Evolutionary conservation across 92 coral and sea anemone species (phyloP), one percentile per base, ranked within the genome.

Genomic region (Anthopleura xanthogrammica): DNA sequence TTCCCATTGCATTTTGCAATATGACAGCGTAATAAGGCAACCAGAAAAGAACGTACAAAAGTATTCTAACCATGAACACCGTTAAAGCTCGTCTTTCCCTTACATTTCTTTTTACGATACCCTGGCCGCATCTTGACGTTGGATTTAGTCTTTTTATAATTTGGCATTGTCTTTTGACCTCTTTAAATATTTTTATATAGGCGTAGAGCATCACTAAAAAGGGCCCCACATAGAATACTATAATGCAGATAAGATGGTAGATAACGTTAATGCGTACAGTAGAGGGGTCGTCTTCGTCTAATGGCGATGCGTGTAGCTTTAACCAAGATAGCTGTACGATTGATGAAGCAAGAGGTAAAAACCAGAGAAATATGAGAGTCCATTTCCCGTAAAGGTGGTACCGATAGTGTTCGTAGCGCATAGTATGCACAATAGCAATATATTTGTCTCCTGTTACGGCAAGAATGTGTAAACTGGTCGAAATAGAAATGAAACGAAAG

Each of bases 391-490:
- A 60, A 29, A 79, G 46, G 9, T 73, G 82, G 48, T 79, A 55
- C 7, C 57, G 43, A 41, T 24, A 55, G 64, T 46, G 66, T 41
- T 79, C 73, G 36, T 79, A 79, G 52, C 72, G 82, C 82, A 79
- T 79, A 14, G 72, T 55, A 41, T 79, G 82, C 48, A 79, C 71
- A 13, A 79, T 79, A 3, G 82, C 82, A n/a, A 79, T 79, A 24
- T 79, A 79, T 36, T 60, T 54, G 66, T 79, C 82, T 22, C 66
- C 43, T 39, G 66, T 79, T 7, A 60, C 82, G 5, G 73, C 82
- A n/a, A 79, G 52, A 23, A 79, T 58, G 55, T 79, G 82, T 20
- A 79, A 65, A 57, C 82, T 79, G 12, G 82, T 79, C 3, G 82
- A 79, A 23, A 79, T 54, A 11, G 82, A 79, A 16, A 79, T 55